These are phyloP conservation scores for Nothocercus nigrocapillus DNA, from an alignment of 2,113 vertebrate genomes.

Conservation along the genomic window DNA sequence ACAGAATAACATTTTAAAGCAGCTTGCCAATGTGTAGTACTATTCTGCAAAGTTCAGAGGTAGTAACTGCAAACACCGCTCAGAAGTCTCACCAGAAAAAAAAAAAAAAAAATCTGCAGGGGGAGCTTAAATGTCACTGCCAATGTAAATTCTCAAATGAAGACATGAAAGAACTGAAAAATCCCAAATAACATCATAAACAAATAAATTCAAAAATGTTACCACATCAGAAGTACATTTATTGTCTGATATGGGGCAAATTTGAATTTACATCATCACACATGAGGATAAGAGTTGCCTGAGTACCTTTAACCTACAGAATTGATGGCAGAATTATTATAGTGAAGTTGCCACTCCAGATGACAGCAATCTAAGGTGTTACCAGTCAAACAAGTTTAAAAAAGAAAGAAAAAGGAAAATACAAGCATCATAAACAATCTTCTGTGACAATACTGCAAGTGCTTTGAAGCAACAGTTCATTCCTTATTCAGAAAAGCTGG, in stretches of 20 bases:
- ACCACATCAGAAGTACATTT: background rate
- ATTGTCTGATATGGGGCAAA: background rate
- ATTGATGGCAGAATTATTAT: background rate
- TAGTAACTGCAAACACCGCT: background rate
- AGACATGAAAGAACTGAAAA: background rate
- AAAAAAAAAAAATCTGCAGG: background rate
- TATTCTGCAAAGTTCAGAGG: background rate
- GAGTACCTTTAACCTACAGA: background rate
- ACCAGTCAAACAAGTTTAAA: background rate
- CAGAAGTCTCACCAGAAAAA: background rate
- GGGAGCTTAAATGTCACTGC: background rate
- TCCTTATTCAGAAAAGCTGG: constrained; percentile 52
- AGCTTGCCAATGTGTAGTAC: background rate
- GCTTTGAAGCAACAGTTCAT: constrained; percentile 56
- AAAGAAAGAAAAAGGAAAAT: background rate
- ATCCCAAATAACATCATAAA: background rate
- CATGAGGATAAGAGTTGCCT: background rate
- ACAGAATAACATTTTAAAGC: background rate
- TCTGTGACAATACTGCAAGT: constrained; percentile 44
- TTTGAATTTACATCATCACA: background rate
- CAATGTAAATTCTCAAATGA: background rate
- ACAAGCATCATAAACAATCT: background rate
- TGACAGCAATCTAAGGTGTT: background rate
- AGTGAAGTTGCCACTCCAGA: background rate
- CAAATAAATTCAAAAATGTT: background rate